Evolutionary conservation across 2,888 invertebrate species (phyloP), one percentile per base, ranked within the genome.

Genomic region (Barypeithes pellucidus): DNA sequence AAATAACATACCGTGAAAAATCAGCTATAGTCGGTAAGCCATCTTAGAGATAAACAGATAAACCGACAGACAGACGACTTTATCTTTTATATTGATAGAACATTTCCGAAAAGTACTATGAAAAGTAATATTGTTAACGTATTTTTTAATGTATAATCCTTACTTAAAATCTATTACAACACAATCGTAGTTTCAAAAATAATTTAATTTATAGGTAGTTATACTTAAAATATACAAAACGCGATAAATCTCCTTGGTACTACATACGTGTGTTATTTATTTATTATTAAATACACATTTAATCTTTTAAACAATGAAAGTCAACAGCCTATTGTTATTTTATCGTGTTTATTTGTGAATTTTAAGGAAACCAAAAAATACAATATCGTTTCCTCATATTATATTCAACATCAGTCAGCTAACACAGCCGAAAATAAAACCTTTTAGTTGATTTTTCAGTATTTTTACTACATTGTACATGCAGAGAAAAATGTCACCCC

Each of bases 271-370:
- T 43, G 29, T 66, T 66, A 66, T 60, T 62, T 63, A 57, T 71
- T 71, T 63, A 59, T 67, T 72, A 72, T 68, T 67, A 75, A 71
- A 75, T 33, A 67, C 45, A 71, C 67, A 71, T 71, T 63, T 67
- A 62, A 71, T 71, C 65, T 57, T 67, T 67, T 36, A 61, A 79
- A 80, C 78, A 79, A 80, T 79, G 76, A 76, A 80, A 80, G 79
- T 79, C 78, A 79, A 80, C 79, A 76, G 77, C 76, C 79, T 76
- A 77, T 80, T 80, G 79, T 80, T 79, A 78, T 78, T 77, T 79
- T 79, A 76, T 77, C 77, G 74, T 79, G 68, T 77, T 73, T 77
- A 75, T 77, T 76, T 75, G 60, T 57, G 47, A 68, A 66, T 69
- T 68, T 72, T 73, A 69, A 69, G 52, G 50, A 68, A 68, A 60